Percentiles rank a stretch among this genome's conserved stretches.
phyloP scores from a whole-genome alignment of 2,113 vertebrate species.

The Chloropsis hardwickii region DNA sequence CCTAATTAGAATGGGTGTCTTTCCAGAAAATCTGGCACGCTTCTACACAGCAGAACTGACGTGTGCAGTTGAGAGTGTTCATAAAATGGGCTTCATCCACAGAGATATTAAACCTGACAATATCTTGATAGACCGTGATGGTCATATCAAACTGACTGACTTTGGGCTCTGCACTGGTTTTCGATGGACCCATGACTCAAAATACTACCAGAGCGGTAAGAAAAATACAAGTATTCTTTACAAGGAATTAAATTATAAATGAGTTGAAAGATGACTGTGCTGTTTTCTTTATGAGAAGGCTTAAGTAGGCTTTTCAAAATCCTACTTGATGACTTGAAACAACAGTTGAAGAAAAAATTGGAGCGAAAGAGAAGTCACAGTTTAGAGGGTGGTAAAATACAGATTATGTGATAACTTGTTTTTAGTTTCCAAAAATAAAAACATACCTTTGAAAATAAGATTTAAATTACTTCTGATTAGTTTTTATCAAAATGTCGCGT shows the following conservation, averaged over 20 bases:
- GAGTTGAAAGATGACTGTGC: background rate
- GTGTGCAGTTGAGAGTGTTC: constrained; percentile 96
- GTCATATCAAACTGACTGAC: constrained; percentile 97
- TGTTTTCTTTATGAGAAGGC: background rate
- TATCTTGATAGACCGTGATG: constrained; percentile 96
- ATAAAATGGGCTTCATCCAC: constrained; percentile 99
- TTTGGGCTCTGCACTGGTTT: constrained; percentile 97
- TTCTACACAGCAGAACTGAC: constrained; percentile 98
- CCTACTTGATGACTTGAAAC: background rate
- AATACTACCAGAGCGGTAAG: constrained; percentile 98
- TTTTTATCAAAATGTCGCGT: background rate
- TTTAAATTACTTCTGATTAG: background rate
- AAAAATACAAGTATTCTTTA: background rate
- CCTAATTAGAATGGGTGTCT: constrained; percentile 94
- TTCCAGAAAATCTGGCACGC: constrained; percentile 92
- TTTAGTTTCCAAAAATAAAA: background rate
- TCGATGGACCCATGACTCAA: constrained; percentile 98
- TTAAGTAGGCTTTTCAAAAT: background rate
- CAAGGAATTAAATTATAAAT: background rate
- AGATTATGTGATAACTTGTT: background rate
- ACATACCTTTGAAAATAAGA: background rate
- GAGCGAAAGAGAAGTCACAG: background rate
- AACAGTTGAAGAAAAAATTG: background rate
- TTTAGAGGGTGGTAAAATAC: background rate
- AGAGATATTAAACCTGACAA: constrained; percentile 99